These are phyloP conservation scores for Cydia pomonella DNA, from an alignment of 1,140 invertebrate genomes.

Conservation along the genomic window DNA sequence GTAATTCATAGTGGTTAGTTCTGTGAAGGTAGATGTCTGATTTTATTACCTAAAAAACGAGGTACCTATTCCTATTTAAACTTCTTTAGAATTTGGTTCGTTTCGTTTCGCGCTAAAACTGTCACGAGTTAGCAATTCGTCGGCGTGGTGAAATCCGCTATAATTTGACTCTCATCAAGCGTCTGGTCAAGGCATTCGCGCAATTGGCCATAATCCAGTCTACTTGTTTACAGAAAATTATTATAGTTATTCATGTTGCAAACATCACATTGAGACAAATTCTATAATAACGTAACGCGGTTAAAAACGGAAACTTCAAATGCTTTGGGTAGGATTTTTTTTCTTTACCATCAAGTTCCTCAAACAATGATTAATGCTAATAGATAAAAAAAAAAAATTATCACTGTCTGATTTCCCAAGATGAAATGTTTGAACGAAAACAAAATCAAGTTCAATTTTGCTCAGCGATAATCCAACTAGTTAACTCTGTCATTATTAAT, in stretches of 20 bases:
- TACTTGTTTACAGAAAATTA: slow-evolving; percentile 29
- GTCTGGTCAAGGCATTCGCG: slow-evolving; percentile 68
- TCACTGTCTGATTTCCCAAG: background rate
- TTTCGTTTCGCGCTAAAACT: slow-evolving; percentile 1
- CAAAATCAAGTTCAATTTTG: background rate
- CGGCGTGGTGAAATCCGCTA: slow-evolving; percentile 54
- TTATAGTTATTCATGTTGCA: background rate
- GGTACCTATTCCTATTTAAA: too few species aligned
- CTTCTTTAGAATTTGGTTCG: background rate
- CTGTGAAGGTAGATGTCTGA: background rate
- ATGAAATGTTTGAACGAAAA: background rate
- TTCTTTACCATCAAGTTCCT: too few species aligned
- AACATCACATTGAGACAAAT: slow-evolving; percentile 35
- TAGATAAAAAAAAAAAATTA: background rate
- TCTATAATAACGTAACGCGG: slow-evolving; percentile 37
- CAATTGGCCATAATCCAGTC: slow-evolving; percentile 54
- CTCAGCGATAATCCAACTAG: background rate
- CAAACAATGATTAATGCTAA: too few species aligned
- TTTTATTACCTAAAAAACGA: background rate
- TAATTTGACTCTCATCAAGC: slow-evolving; percentile 62
- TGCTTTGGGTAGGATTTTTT: background rate
- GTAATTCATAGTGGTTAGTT: background rate
- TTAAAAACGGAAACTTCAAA: background rate
- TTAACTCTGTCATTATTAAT: background rate
- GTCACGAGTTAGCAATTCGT: slow-evolving; percentile 4